Evolutionary conservation across 2,113 vertebrate species (phyloP).

Genomic region (Oriolus oriolus): DNA sequence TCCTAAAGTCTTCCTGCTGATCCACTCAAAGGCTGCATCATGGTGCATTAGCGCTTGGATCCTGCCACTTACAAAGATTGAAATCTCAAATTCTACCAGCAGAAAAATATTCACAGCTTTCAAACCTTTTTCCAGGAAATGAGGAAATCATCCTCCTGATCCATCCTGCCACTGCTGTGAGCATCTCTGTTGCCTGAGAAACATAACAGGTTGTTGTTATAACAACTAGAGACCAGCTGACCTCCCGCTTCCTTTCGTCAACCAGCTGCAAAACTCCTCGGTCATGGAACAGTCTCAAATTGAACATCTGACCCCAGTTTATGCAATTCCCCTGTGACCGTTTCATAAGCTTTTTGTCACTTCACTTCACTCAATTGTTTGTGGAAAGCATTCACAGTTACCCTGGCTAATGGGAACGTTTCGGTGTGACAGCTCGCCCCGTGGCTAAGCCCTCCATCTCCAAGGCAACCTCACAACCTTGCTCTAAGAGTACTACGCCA

Average conservation of each 20-base stretch:
- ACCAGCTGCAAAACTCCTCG: not conserved
- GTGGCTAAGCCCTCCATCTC: not conserved
- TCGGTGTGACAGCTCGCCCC: not conserved
- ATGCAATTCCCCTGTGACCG: constrained; percentile 11
- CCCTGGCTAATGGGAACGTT: not conserved
- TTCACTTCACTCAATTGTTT: constrained; percentile 22
- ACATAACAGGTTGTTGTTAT: constrained; percentile 44
- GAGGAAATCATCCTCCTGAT: not conserved
- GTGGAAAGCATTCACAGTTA: not conserved
- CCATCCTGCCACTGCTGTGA: not conserved
- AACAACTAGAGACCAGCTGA: constrained; percentile 35
- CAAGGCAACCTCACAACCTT: constrained; percentile 14
- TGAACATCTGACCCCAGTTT: constrained; percentile 44
- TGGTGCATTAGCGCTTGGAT: not conserved
- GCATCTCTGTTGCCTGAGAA: constrained; percentile 37
- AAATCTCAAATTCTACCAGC: not conserved
- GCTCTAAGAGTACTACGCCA: not conserved
- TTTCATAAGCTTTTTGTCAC: constrained; percentile 56
- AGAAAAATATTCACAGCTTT: not conserved
- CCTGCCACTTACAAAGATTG: not conserved
- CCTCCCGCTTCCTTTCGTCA: not conserved
- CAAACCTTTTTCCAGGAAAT: constrained; percentile 14
- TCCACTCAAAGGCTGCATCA: not conserved
- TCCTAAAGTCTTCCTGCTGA: not conserved
- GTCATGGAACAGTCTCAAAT: not conserved